These are phyloP conservation scores for Melanogrammus aeglefinus DNA, from an alignment of 2,797 vertebrate genomes.

Conservation along the genomic window DNA sequence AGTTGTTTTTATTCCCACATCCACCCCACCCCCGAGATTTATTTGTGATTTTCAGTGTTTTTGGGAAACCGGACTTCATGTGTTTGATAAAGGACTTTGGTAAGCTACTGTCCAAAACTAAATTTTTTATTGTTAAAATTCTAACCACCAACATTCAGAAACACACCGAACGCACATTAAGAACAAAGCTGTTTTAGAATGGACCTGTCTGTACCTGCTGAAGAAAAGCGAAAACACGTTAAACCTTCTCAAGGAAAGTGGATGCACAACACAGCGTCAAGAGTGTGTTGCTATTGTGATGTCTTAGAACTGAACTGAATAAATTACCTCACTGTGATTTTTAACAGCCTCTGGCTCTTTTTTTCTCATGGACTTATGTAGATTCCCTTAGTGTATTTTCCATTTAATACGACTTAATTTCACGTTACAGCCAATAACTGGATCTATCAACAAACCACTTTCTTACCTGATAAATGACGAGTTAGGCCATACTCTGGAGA, in stretches of 20 bases:
- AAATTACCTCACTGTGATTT: conserved; percentile 12
- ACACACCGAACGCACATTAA: background rate
- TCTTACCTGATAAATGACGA: background rate
- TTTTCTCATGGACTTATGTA: background rate
- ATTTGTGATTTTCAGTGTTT: background rate
- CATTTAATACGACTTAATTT: background rate
- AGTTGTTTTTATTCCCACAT: background rate
- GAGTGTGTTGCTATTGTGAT: conserved; percentile 2
- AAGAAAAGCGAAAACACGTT: conserved; percentile 1
- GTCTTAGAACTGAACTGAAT: conserved; percentile 11
- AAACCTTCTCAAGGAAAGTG: conserved; percentile 2
- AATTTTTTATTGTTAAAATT: background rate
- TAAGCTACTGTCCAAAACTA: background rate
- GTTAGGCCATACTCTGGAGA: no score
- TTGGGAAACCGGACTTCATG: background rate
- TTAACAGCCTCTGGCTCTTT: background rate
- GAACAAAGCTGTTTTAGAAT: conserved; percentile 1
- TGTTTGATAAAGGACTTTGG: background rate
- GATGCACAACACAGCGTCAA: background rate
- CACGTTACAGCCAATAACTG: conserved; percentile 1
- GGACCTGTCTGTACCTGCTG: conserved; percentile 7
- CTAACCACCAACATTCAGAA: background rate
- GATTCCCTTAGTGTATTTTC: background rate
- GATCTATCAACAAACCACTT: background rate
- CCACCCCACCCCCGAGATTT: background rate